Evolutionary conservation across 1,140 invertebrate genomes (phyloP), one percentile per base, ranked within the genome.

Genomic region (Campoletis sonorensis): DNA sequence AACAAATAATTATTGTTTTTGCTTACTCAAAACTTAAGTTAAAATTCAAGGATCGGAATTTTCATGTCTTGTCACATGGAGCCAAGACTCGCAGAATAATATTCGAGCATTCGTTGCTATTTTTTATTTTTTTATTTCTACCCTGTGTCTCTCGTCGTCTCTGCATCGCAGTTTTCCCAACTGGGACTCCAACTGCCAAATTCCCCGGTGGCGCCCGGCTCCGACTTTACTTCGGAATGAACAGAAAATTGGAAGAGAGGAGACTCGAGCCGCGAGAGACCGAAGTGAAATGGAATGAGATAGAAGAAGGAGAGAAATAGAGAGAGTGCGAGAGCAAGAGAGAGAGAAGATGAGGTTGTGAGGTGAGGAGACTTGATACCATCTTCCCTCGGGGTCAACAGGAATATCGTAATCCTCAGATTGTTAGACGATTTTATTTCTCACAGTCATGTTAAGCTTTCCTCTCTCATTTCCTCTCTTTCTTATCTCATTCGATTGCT

Each of bases 201-300:
- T 79, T 79, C 78, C 78, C 78, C 26, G 2, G 78, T 79, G 78
- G 45, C 78, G 64, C 33, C 23, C 61, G n/a, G 23, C 71, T 75
- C 72, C 72, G 23, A 51, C 72, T 75, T 75, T 51, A 45, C 49
- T 30, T 23, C 82, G 82, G 82, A 87, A 89, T 85, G 87, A 86
- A 87, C 87, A 86, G 87, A 88, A 89, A 88, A 89, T 89, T 88
- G 87, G 85, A 86, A 86, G 84, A 85, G 86, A 84, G 61, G 79
- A 30, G 71, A 49, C 40, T 75, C 72, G 49, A 58, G 49, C 49
- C 71, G 23, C 40, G 40, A n/a, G 84, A 84, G 86, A 85, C 85
- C 83, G 80, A 58, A 78, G 54, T 76, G 76, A 64, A 23, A 26
- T 58, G 7, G 33, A 67, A 68, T 54, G 30, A 30, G 58, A 79